These are phyloP conservation scores for Nyctalus aviator DNA, from an alignment of 2,797 vertebrate species.

Conservation along the genomic window DNA sequence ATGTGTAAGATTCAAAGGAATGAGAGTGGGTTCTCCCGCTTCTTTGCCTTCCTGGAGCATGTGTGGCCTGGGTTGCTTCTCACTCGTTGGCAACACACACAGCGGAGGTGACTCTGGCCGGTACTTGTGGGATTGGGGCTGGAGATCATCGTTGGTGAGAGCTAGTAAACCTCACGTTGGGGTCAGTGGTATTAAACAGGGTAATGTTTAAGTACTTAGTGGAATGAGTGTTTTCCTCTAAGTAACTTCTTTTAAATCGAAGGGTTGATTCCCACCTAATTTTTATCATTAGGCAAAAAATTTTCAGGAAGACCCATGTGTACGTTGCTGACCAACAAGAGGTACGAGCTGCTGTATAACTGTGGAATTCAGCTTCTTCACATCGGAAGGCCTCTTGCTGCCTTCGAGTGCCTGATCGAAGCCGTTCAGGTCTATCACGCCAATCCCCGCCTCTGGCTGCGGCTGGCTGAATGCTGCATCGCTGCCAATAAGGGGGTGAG, in stretches of 20 bases:
- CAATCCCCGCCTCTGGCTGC: constrained; percentile 97
- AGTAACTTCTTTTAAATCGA: neutral
- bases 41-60: neutral
- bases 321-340: constrained; percentile 95
- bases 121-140: neutral
- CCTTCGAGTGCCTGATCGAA: constrained; percentile 98
- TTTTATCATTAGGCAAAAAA: constrained; percentile 91
- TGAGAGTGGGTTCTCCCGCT: neutral
- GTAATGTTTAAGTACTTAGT: neutral
- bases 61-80: neutral
- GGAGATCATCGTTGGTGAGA: neutral
- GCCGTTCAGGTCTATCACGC: constrained; percentile 98
- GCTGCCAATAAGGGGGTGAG: constrained; percentile 97
- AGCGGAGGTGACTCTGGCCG: neutral
- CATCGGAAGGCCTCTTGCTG: constrained; percentile 95
- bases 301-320: constrained; percentile 98
- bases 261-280: constrained; percentile 46
- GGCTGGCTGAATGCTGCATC: constrained; percentile 98
- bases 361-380: constrained; percentile 98
- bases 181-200: neutral
- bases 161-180: neutral
- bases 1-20: neutral
- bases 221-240: constrained; percentile 1
- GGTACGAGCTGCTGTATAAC: constrained; percentile 98
- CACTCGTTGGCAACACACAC: neutral